Percentiles rank a stretch among this genome's conserved stretches.
phyloP scores from a whole-genome alignment of 2,888 invertebrate species.

The Drosophila borborema region DNA sequence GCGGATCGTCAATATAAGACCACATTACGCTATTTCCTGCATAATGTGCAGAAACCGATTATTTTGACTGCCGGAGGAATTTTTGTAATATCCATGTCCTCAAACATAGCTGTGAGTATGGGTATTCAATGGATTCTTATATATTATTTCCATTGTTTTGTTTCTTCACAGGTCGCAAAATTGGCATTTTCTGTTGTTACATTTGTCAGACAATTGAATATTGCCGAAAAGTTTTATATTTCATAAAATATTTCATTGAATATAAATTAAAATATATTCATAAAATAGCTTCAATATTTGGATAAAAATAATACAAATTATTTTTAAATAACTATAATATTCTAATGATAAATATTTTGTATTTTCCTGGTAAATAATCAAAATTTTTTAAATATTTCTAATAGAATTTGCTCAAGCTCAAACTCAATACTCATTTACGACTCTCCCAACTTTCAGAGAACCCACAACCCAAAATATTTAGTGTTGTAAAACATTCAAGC shows the following conservation, averaged over 20 bases:
- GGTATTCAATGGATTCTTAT: too few relatives aligned
- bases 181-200: conserved; percentile 66
- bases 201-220: conserved; percentile 54
- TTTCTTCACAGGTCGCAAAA: conserved; percentile 56
- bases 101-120: conserved; percentile 61
- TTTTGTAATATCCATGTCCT: conserved; percentile 54
- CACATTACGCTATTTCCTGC: conserved; percentile 54
- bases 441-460: neutral
- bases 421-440: neutral
- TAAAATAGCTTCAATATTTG: neutral
- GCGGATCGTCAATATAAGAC: conserved; percentile 49
- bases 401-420: neutral
- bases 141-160: neutral
- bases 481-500: conserved; percentile 1
- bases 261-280: too few relatives aligned
- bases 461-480: neutral
- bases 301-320: neutral
- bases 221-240: conserved; percentile 55
- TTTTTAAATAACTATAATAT: too few relatives aligned
- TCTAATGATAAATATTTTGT: too few relatives aligned
- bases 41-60: conserved; percentile 63
- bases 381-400: too few relatives aligned
- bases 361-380: too few relatives aligned
- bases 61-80: conserved; percentile 58
- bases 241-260: neutral